A percentile compares a stretch with the other conserved stretches of the same genome.
phyloP scores from a whole-genome alignment of 2,888 invertebrate genomes.

The Thalpophila matura region DNA sequence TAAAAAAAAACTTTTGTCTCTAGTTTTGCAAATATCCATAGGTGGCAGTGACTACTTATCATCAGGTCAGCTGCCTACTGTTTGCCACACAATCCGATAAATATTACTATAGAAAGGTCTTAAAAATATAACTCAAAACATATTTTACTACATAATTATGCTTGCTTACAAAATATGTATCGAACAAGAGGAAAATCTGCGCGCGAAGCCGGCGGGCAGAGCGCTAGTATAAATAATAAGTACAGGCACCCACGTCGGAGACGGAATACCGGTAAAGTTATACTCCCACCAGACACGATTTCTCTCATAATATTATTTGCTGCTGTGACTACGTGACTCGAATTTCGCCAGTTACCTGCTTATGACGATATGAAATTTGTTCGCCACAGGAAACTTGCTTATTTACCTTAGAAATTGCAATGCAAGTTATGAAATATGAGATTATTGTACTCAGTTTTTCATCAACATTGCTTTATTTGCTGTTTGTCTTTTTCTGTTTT shows the following conservation, averaged over 20 bases:
- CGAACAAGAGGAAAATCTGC: slow-evolving; percentile 36
- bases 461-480: slow-evolving; percentile 39
- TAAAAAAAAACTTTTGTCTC: too few species aligned
- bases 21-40: too few species aligned
- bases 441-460: slow-evolving; percentile 36
- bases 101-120: background rate
- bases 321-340: slow-evolving; percentile 79
- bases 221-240: slow-evolving; percentile 57
- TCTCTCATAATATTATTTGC: slow-evolving; percentile 86
- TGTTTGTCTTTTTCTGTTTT: background rate
- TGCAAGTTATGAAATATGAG: slow-evolving; percentile 71
- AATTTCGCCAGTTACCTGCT: slow-evolving; percentile 79
- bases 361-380: slow-evolving; percentile 81
- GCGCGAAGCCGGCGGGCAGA: slow-evolving; percentile 32
- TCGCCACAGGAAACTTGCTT: slow-evolving; percentile 78
- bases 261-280: slow-evolving; percentile 75
- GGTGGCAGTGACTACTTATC: too few species aligned
- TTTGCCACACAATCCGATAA: background rate
- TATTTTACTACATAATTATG: slow-evolving; percentile 2
- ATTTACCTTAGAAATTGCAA: slow-evolving; percentile 79
- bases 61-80: too few species aligned
- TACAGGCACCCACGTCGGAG: slow-evolving; percentile 61
- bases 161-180: slow-evolving; percentile 20
- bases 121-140: slow-evolving; percentile 9
- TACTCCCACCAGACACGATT: slow-evolving; percentile 80